A percentile compares a stretch with the other conserved stretches of the same genome.
phyloP scores from a whole-genome alignment of 2,797 vertebrate species.

The Loris lydekkerianus region DNA sequence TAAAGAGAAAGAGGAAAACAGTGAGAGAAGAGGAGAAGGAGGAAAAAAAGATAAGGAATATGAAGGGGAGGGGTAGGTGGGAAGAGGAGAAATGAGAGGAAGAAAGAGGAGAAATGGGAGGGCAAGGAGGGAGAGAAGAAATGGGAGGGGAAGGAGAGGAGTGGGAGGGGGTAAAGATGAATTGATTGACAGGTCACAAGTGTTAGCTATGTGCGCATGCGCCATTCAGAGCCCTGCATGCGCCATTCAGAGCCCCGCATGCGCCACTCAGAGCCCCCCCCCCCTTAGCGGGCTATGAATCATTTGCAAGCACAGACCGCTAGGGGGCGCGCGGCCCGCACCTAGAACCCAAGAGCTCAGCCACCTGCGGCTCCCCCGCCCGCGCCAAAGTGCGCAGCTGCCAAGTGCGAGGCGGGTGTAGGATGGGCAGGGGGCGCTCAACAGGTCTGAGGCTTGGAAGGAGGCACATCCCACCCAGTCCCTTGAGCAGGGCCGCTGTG shows the following conservation, averaged over 20 bases:
- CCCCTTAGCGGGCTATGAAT: fast-evolving
- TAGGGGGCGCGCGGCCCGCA: constrained; percentile 73
- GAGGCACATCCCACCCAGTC: not conserved
- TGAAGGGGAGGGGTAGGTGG: not conserved
- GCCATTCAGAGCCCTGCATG: constrained; percentile 59
- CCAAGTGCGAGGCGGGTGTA: constrained; percentile 21
- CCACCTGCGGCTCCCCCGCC: constrained; percentile 78
- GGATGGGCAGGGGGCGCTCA: not conserved
- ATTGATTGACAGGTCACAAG: constrained; percentile 81
- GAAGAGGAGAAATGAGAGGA: too few relatives aligned
- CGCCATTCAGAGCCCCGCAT: constrained; percentile 63
- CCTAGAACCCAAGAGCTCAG: not conserved
- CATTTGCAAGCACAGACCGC: constrained; percentile 52
- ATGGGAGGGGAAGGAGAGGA: constrained; percentile 42
- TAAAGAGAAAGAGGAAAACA: not conserved
- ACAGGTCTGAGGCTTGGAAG: constrained; percentile 63
- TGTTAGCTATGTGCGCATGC: constrained; percentile 72
- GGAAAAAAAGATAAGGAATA: too few relatives aligned
- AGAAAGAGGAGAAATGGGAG: not conserved
- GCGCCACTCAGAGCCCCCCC: constrained; percentile 45
- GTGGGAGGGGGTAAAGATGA: constrained; percentile 82
- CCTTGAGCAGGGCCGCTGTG: not conserved
- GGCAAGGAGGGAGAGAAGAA: not conserved
- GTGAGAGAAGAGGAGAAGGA: too few relatives aligned
- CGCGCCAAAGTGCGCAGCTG: constrained; percentile 57